Evolutionary conservation across 2,113 vertebrate species (phyloP).

Genomic region (Grantiella picta): DNA sequence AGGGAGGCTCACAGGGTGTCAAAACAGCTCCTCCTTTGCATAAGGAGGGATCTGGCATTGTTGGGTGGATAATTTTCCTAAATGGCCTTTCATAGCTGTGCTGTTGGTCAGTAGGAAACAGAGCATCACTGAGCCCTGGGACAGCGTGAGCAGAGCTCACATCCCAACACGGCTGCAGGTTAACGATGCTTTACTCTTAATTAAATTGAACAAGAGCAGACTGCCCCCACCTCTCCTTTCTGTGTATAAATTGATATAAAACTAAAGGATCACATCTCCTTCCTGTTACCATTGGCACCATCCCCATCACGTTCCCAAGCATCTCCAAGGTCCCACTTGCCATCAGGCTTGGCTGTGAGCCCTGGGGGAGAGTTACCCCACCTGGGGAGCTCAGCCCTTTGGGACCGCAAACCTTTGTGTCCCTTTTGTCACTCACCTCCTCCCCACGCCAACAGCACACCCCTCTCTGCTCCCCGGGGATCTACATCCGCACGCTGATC

Average conservation of each 20-base stretch:
- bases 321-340: not conserved
- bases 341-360: not conserved
- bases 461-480: slow-evolving; percentile 85
- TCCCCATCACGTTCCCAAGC: not conserved
- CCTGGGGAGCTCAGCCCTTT: not conserved
- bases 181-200: not conserved
- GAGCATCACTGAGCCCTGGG: not conserved
- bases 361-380: not conserved
- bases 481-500: slow-evolving; percentile 94
- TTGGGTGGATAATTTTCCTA: not conserved
- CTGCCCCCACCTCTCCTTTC: not conserved
- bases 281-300: not conserved
- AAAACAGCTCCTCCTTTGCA: not conserved
- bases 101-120: slow-evolving; percentile 6
- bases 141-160: not conserved
- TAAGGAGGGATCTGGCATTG: not conserved
- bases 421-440: rapidly evolving
- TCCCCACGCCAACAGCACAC: slow-evolving; percentile 80
- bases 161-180: not conserved
- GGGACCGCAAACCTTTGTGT: not conserved
- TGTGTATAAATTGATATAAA: not conserved
- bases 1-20: not conserved
- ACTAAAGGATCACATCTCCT: rapidly evolving
- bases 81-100: not conserved
- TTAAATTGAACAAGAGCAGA: not conserved